Evolutionary conservation across 1,140 invertebrate genomes (phyloP), one percentile per base, ranked within the genome.

Genomic region (Phymorhynchus buccinoides): DNA sequence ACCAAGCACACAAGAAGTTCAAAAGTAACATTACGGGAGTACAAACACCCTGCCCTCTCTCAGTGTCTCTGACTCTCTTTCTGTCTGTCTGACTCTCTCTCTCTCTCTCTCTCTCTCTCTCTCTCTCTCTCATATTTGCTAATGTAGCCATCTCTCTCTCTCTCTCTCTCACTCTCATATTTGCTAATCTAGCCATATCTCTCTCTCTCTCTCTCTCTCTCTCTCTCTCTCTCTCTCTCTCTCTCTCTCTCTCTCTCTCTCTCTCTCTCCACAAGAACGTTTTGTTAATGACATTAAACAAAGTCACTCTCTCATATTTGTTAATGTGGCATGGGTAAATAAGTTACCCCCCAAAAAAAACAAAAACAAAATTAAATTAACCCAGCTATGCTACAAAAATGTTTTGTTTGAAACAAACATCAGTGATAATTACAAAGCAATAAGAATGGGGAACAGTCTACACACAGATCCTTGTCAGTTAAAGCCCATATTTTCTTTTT

Each of bases 101-200:
- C 39, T 80, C 78, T 80, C 48, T 44, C 39, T 42, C 78, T 80
- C 1, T 44, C 39, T 80, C 78, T 80, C 78, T 44, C 48, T 44
- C 78, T 80, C 78, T 80, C 44, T 41, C 78, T 18, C 78, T 41
- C 78, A 12, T 73, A n/a, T 35, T 1, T n/a, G 18, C 12, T n/a
- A 12, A 16, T n/a, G 14, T 78, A 16, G 18, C 42, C n/a, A n/a
- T 78, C 77, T 2, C n/a, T 78, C 77, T 78, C 3, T 78, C 77
- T 80, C 39, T 41, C 78, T 18, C 39, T 41, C 39, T 41, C 78
- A 44, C 78, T 41, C 78, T 41, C 78, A 30, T 32, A 37, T 30
- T 14, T 32, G 32, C 27, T 18, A 14, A 75, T 32, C 12, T 32
- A 30, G 14, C 12, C 71, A 30, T 66, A n/a, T n/a, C n/a, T n/a